Conservation (phyloP, 2,113 vertebrate species). For the Nansenia antarctica region DNA sequence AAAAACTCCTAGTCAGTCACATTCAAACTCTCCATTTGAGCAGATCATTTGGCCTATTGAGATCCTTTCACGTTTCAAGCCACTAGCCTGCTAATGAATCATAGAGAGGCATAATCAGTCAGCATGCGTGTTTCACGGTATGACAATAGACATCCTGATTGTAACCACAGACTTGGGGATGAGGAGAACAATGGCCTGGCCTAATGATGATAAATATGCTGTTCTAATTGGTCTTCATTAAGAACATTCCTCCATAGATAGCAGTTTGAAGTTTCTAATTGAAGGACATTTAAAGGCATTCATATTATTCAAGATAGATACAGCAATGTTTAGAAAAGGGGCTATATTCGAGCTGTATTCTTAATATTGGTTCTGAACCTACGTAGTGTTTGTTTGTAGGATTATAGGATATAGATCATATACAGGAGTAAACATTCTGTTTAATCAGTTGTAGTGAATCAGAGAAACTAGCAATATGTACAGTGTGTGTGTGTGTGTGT, state of each 20-base stretch:
- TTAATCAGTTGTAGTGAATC: conserved; percentile 17
- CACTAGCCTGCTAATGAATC: conserved; percentile 68
- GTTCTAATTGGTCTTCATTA: conserved; percentile 68
- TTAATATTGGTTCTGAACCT: not conserved
- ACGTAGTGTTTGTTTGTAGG: not conserved
- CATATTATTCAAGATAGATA: conserved; percentile 31
- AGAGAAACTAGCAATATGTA: not conserved
- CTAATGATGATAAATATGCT: conserved; percentile 76
- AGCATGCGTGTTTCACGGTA: conserved; percentile 56
- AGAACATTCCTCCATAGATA: conserved; percentile 60
- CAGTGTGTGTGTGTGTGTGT: not conserved
- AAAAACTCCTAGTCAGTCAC: not conserved
- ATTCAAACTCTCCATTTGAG: conserved; percentile 24
- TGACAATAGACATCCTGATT: conserved; percentile 75
- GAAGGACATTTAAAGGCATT: conserved; percentile 62
- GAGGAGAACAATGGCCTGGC: conserved; percentile 69
- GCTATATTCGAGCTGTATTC: not conserved
- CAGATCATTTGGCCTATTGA: conserved; percentile 40
- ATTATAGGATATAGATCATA: not conserved
- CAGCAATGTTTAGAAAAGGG: not conserved
- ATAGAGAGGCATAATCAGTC: conserved; percentile 67
- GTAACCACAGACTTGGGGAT: conserved; percentile 69
- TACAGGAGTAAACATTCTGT: conserved; percentile 17
- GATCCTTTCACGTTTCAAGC: conserved; percentile 59
- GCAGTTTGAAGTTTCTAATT: conserved; percentile 66